phyloP scores from a whole-genome alignment of 2,797 vertebrate species.

The Adelosebastes latens region DNA sequence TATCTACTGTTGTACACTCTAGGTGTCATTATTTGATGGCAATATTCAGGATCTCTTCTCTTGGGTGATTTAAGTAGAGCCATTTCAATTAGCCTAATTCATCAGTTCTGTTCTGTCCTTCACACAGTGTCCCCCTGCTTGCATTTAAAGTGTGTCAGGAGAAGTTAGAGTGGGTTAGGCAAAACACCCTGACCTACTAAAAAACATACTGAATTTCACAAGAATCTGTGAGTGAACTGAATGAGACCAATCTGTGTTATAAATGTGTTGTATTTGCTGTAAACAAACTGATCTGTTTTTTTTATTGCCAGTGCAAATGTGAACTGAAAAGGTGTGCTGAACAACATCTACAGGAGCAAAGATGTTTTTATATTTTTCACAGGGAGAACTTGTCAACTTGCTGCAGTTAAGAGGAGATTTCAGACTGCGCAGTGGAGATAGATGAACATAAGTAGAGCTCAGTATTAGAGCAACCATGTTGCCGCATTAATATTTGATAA shows the following conservation, averaged over 20 bases:
- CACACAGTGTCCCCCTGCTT: constrained; percentile 70
- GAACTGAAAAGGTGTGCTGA: neutral
- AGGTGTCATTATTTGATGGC: constrained; percentile 49
- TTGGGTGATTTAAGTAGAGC: constrained; percentile 75
- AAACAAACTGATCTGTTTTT: neutral
- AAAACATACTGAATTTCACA: constrained; percentile 41
- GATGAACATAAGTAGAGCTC: constrained; percentile 65
- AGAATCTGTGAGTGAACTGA: constrained; percentile 1
- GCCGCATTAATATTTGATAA: constrained; percentile 75
- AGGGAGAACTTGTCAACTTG: constrained; percentile 20
- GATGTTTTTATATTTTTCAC: constrained; percentile 17
- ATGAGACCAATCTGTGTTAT: neutral
- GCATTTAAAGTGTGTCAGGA: constrained; percentile 78
- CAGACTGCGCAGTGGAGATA: constrained; percentile 34
- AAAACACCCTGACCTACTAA: constrained; percentile 80
- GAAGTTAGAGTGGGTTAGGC: constrained; percentile 72
- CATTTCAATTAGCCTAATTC: constrained; percentile 82
- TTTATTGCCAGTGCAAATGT: neutral
- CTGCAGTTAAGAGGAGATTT: constrained; percentile 38
- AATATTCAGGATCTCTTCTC: constrained; percentile 68
- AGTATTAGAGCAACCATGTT: constrained; percentile 73
- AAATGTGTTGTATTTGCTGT: neutral
- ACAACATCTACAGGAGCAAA: neutral
- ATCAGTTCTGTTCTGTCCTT: constrained; percentile 69
- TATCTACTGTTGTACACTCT: neutral